Evolutionary conservation across 1,140 invertebrate species (phyloP).

Genomic region (Heliconius congener): DNA sequence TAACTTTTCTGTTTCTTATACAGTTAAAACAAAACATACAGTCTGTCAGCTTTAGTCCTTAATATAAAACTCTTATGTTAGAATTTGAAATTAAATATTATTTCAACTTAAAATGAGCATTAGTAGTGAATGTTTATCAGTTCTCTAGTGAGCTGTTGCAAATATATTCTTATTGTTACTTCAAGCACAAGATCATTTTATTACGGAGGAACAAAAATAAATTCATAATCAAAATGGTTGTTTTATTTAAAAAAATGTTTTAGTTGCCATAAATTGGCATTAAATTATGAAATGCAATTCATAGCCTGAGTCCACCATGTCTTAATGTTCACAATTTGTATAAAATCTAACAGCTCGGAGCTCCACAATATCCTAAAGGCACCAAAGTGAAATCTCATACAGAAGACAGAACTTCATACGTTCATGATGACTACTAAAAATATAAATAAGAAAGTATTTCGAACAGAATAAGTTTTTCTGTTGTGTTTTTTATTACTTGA

Average conservation of each 20-base stretch:
- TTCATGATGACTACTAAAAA: too few species aligned
- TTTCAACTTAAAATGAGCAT: background rate
- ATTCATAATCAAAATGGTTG: background rate
- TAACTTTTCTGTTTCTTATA: background rate
- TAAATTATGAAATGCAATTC: too few species aligned
- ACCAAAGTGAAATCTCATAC: too few species aligned
- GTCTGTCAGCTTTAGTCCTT: background rate
- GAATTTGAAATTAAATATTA: background rate
- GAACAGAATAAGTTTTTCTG: too few species aligned
- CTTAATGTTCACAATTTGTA: too few species aligned
- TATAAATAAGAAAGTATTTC: too few species aligned
- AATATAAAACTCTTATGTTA: background rate
- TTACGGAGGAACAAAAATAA: constrained; percentile 12
- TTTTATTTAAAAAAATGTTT: background rate
- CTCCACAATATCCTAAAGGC: too few species aligned
- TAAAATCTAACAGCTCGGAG: too few species aligned
- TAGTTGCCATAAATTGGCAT: too few species aligned
- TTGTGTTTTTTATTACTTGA: too few species aligned
- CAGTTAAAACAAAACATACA: background rate
- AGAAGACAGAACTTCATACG: too few species aligned
- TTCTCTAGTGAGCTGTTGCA: constrained; percentile 1
- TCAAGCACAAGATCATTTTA: constrained; percentile 24
- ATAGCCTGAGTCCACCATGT: too few species aligned
- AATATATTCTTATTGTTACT: constrained; percentile 9
- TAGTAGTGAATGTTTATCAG: background rate